A percentile compares a stretch with the other conserved stretches of the same genome.
Conservation (phyloP, 2,888 invertebrate species). For the Bembecia ichneumoniformis region DNA sequence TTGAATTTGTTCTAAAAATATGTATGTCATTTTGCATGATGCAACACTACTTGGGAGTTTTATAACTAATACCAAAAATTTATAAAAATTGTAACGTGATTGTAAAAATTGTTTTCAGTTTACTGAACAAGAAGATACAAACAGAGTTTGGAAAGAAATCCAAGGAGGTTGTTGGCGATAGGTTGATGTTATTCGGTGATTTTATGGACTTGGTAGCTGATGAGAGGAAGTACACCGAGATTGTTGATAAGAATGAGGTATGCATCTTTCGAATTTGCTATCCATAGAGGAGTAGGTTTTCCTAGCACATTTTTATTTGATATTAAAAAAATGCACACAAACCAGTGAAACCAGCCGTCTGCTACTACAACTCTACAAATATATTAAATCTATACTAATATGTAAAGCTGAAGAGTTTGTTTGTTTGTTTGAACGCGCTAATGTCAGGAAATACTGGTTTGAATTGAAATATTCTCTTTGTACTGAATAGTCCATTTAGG, state of each 20-base stretch:
- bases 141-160: slow-evolving; percentile 70
- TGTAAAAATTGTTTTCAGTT: slow-evolving; percentile 23
- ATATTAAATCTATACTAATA: no score
- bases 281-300: background rate
- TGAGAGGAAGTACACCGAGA: slow-evolving; percentile 74
- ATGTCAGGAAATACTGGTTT: no score
- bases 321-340: background rate
- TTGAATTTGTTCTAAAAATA: background rate
- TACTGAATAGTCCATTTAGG: no score
- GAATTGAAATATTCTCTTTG: no score
- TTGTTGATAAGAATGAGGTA: slow-evolving; percentile 75
- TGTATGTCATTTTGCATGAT: no score
- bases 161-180: slow-evolving; percentile 54
- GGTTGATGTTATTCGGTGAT: slow-evolving; percentile 78
- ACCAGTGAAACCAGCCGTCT: no score
- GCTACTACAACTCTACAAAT: no score
- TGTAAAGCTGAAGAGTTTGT: no score
- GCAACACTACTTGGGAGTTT: no score
- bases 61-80: no score
- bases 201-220: slow-evolving; percentile 72
- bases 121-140: slow-evolving; percentile 71
- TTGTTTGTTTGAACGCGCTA: no score
- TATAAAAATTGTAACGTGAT: no score
- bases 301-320: background rate
- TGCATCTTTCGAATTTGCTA: slow-evolving; percentile 3